Evolutionary conservation across 2,113 vertebrate species (phyloP).

Genomic region (Halichoeres trimaculatus): DNA sequence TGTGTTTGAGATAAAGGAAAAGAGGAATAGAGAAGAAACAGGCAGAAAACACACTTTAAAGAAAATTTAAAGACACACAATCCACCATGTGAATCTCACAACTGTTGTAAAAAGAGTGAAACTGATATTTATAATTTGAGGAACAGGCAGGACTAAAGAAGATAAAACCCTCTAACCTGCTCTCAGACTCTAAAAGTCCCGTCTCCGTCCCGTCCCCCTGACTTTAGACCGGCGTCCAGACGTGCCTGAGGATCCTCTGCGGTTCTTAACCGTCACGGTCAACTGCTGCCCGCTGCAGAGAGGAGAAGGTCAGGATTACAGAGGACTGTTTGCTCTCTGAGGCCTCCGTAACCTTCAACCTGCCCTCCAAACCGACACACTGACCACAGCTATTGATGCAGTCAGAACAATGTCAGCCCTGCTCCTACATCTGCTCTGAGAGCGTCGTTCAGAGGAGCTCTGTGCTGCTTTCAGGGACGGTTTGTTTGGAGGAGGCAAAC

Average conservation of each 20-base stretch:
- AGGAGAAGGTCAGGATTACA: constrained; percentile 72
- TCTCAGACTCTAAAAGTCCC: too few relatives aligned
- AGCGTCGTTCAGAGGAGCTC: background rate
- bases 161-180: too few relatives aligned
- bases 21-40: background rate
- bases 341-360: constrained; percentile 64
- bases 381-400: constrained; percentile 39
- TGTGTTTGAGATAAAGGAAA: constrained; percentile 13
- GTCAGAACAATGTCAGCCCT: too few relatives aligned
- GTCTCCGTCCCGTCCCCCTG: background rate
- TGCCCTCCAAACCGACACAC: constrained; percentile 61
- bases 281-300: constrained; percentile 52
- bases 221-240: constrained; percentile 40
- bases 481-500: constrained; percentile 54
- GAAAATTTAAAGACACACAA: too few relatives aligned
- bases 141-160: too few relatives aligned
- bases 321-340: constrained; percentile 63
- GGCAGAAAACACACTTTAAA: too few relatives aligned
- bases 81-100: too few relatives aligned
- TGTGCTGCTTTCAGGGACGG: background rate
- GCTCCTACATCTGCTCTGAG: too few relatives aligned
- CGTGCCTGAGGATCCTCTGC: constrained; percentile 48
- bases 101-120: too few relatives aligned
- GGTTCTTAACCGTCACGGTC: constrained; percentile 73
- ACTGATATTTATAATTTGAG: too few relatives aligned